Base-by-base conservation (phyloP, 2,113 vertebrate species). In the Mystacornis crossleyi region DNA sequence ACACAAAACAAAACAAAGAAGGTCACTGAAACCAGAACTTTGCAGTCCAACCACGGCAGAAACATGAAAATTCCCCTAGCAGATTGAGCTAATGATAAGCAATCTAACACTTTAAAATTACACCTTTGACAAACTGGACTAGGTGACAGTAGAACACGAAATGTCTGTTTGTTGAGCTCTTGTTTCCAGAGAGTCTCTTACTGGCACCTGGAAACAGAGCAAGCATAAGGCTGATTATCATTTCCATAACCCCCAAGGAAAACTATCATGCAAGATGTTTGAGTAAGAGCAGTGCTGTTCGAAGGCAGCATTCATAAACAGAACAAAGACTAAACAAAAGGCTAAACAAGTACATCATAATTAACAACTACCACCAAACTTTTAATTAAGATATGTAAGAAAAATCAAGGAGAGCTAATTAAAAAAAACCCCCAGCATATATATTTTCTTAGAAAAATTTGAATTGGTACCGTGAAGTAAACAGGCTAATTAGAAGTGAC, bases 151-250 rank as follows among this genome's bases (percentile, higher is more conserved):
- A 77, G 26, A 92, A 69, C 61, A 92, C 0, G 1, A 67, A 82
- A 70, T 20, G 38, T 67, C 85, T 93, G 77, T 95, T 81, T 96
- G 83, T 40, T 78, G 70, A 96, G 90, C 90, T 94, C 60, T 48
- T 3, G 2, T 78, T 93, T 96, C 75, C 92, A 93, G 55, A 81
- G 93, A 90, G 85, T 51, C 73, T 95, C 82, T 91, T 64, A 80
- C 90, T 74, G 86, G 82, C 92, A 97, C 95, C 96, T 96, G 90
- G 95, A 96, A 92, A 93, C 86, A 91, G 89, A 90, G 81, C 72
- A 93, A 93, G 92, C 90, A 93, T 93, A 96, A 96, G 91, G 96
- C 95, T 95, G 88, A 95, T 95, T 96, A 97, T 95, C 86, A 94
- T 95, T 93, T 91, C 81, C 14, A 3, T 96, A 97, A 96, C 78